phyloP scores from a whole-genome alignment of 2,113 vertebrate genomes.

The Atractosteus spatula region DNA sequence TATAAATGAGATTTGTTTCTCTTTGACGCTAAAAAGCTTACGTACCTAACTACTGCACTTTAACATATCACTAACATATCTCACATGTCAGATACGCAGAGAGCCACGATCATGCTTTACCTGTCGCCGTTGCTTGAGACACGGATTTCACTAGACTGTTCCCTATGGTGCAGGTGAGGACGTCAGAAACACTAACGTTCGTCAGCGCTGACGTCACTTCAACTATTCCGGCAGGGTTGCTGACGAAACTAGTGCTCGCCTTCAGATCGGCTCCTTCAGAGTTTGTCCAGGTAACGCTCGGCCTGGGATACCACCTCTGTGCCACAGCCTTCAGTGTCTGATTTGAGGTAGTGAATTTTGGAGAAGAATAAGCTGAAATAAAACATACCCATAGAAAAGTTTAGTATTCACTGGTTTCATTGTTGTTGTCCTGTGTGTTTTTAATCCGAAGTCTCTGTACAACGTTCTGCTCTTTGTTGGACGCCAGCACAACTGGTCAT shows the following conservation, averaged over 20 bases:
- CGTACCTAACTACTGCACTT: background rate
- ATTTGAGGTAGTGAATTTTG: slow-evolving; percentile 12
- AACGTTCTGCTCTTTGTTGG: too few species aligned
- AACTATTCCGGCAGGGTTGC: slow-evolving; percentile 9
- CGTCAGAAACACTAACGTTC: background rate
- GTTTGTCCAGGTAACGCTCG: slow-evolving; percentile 34
- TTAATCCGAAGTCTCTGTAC: too few species aligned
- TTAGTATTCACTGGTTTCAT: too few species aligned
- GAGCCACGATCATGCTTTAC: background rate
- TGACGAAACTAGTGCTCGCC: slow-evolving; percentile 18
- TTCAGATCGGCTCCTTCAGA: slow-evolving; percentile 23
- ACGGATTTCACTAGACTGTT: slow-evolving; percentile 34
- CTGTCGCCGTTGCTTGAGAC: slow-evolving; percentile 16
- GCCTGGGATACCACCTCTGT: slow-evolving; percentile 39
- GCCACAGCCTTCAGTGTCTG: slow-evolving; percentile 29
- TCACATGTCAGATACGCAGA: background rate
- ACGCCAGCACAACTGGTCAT: too few species aligned
- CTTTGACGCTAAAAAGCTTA: background rate
- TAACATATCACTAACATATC: too few species aligned
- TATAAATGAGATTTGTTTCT: background rate
- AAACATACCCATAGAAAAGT: too few species aligned
- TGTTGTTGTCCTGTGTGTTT: too few species aligned
- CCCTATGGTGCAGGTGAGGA: slow-evolving; percentile 37
- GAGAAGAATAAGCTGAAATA: slow-evolving; percentile 43
- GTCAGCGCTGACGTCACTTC: slow-evolving; percentile 24